Conservation (phyloP, 30 jellyfish, hydroid and myxozoan species). For the Chrysaora quinquecirrha region DNA sequence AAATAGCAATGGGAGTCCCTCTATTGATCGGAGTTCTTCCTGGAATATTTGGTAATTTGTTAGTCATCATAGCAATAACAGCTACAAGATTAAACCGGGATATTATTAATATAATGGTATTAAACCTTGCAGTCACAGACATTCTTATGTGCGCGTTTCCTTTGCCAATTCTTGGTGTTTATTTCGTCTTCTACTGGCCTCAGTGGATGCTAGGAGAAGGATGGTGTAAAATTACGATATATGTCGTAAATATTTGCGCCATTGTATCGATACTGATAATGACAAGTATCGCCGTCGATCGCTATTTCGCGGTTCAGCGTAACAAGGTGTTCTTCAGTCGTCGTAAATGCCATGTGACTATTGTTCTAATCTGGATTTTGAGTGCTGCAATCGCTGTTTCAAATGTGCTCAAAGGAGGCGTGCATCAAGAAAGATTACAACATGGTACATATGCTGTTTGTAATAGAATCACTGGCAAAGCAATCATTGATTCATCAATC, state of each 20-base stretch:
- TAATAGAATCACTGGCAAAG: slow-evolving; percentile 62
- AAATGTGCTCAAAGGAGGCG: slow-evolving; percentile 24
- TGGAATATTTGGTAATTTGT: slow-evolving; percentile 55
- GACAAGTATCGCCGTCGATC: slow-evolving; percentile 61
- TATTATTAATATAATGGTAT: slow-evolving; percentile 31
- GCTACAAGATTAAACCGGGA: slow-evolving; percentile 30
- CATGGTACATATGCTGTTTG: slow-evolving; percentile 57
- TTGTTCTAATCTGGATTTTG: slow-evolving; percentile 59
- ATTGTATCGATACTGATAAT: slow-evolving; percentile 51
- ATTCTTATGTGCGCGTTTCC: slow-evolving; percentile 49
- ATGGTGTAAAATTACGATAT: slow-evolving; percentile 49
- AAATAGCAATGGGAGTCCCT: slow-evolving; percentile 48
- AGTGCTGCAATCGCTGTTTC: slow-evolving; percentile 23
- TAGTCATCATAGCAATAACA: slow-evolving; percentile 57
- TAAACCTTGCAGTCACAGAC: slow-evolving; percentile 64
- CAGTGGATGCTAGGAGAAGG: slow-evolving; percentile 45
- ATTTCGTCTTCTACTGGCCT: slow-evolving; percentile 70
- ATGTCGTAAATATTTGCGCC: slow-evolving; percentile 59
- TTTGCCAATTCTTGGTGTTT: slow-evolving; percentile 49
- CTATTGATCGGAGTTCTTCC: slow-evolving; percentile 10
- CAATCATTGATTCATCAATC: slow-evolving; percentile 29
- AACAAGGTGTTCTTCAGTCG: slow-evolving; percentile 35
- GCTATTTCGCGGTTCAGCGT: slow-evolving; percentile 69
- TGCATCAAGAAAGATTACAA: slow-evolving; percentile 21
- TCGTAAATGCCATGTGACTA: slow-evolving; percentile 11